Evolutionary conservation across 92 coral and sea anemone genomes (phyloP).

Genomic region (Paramuricea clavata): DNA sequence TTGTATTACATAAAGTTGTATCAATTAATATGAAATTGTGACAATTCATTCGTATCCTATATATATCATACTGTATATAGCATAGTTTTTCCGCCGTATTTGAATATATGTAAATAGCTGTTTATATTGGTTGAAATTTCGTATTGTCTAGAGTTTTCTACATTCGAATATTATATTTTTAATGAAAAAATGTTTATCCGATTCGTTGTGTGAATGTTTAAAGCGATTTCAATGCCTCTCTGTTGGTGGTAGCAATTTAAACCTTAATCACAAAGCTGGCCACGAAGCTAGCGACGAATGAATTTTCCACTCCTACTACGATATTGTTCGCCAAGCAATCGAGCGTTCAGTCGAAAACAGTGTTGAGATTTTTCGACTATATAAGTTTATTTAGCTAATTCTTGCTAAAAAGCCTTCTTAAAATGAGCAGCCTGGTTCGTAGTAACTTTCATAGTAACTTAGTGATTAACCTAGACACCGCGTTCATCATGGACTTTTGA

Average conservation of each 20-base stretch:
- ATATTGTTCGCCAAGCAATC: not conserved
- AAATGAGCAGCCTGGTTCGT: no score
- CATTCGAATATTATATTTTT: not conserved
- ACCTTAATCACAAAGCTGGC: not conserved
- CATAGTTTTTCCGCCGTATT: not conserved
- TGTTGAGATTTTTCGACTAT: not conserved
- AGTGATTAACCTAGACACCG: no score
- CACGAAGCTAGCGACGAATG: not conserved
- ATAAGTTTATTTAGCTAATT: no score
- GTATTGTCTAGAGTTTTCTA: not conserved
- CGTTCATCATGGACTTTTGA: no score
- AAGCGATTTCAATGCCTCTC: not conserved
- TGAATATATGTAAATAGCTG: conserved; percentile 19
- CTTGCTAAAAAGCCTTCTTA: no score
- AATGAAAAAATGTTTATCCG: not conserved
- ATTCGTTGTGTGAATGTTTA: not conserved
- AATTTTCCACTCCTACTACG: not conserved
- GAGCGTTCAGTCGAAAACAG: not conserved
- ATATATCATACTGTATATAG: not conserved
- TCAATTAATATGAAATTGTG: not conserved
- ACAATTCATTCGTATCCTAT: not conserved
- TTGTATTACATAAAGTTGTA: not conserved
- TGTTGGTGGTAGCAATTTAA: not conserved
- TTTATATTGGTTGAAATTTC: not conserved
- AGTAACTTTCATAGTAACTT: no score